These are phyloP conservation scores for Leptodactylus fallax DNA, from an alignment of 2,797 vertebrate species.

Conservation along the genomic window DNA sequence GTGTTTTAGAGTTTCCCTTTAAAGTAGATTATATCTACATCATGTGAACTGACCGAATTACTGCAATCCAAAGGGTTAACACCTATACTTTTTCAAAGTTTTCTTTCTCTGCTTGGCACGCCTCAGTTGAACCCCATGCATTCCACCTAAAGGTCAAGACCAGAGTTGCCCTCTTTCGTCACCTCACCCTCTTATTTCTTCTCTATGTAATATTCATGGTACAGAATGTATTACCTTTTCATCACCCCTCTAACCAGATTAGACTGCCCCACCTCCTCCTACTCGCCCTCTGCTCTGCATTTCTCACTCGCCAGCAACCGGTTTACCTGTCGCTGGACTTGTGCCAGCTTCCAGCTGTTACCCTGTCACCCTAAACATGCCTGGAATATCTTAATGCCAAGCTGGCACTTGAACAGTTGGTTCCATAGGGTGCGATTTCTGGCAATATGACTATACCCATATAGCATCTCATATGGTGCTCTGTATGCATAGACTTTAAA, in stretches of 20 bases:
- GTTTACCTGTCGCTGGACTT: slow-evolving; percentile 51
- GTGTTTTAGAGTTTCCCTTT: too few species aligned
- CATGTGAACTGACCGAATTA: neutral
- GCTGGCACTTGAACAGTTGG: neutral
- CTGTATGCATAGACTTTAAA: neutral
- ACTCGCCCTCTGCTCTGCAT: slow-evolving; percentile 1
- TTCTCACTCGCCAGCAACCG: slow-evolving; percentile 16
- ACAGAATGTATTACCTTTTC: slow-evolving; percentile 53
- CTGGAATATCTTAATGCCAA: slow-evolving; percentile 23
- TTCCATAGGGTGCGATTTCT: neutral
- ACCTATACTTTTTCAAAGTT: too few species aligned
- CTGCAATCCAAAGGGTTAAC: slow-evolving; percentile 1
- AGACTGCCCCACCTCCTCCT: neutral
- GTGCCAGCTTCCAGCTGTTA: slow-evolving; percentile 45
- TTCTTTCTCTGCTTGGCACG: slow-evolving; percentile 5
- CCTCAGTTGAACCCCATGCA: slow-evolving; percentile 38
- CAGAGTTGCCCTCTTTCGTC: slow-evolving; percentile 48
- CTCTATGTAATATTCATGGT: slow-evolving; percentile 49
- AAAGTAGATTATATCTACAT: too few species aligned
- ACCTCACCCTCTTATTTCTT: slow-evolving; percentile 33
- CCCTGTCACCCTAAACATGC: slow-evolving; percentile 27
- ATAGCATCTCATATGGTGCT: neutral
- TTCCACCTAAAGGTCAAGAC: slow-evolving; percentile 37
- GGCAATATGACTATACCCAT: neutral
- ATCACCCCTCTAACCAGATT: slow-evolving; percentile 37